phyloP scores from a whole-genome alignment of 2,113 vertebrate species.

The Pelodiscus sinensis region DNA sequence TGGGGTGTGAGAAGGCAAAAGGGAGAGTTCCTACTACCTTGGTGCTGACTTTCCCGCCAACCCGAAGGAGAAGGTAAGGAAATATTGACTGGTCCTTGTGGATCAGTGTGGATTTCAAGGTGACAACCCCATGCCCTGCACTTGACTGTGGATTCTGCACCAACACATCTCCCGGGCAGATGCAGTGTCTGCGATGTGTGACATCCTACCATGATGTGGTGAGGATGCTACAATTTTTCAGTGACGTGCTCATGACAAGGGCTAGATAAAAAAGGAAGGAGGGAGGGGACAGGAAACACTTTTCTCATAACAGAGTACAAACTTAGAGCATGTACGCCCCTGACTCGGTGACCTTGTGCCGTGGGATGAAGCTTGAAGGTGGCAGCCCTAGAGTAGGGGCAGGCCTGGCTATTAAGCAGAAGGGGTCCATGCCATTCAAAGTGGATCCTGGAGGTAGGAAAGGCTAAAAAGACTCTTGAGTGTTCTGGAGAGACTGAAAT shows the following conservation, averaged over 20 bases:
- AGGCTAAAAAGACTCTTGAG: neutral
- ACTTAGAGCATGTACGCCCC: neutral
- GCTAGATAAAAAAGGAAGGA: constrained; percentile 11
- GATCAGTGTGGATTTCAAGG: neutral
- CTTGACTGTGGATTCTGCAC: neutral
- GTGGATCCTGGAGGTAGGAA: neutral
- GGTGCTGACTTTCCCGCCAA: neutral
- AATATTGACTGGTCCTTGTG: neutral
- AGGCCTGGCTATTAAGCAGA: accelerated
- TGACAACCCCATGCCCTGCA: accelerated
- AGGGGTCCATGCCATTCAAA: neutral
- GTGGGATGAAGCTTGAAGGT: neutral
- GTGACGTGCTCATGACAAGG: accelerated
- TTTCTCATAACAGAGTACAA: neutral
- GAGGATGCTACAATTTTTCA: neutral
- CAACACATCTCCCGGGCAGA: neutral
- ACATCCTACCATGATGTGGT: neutral
- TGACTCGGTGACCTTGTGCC: neutral
- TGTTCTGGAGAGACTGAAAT: neutral
- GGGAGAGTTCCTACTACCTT: neutral
- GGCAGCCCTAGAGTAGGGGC: accelerated
- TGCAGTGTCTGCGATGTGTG: neutral
- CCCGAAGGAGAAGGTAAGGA: neutral
- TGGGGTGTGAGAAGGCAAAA: neutral
- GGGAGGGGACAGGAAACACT: neutral